phyloP scores from a whole-genome alignment of 2,888 invertebrate genomes.

The Sesamia inferens region DNA sequence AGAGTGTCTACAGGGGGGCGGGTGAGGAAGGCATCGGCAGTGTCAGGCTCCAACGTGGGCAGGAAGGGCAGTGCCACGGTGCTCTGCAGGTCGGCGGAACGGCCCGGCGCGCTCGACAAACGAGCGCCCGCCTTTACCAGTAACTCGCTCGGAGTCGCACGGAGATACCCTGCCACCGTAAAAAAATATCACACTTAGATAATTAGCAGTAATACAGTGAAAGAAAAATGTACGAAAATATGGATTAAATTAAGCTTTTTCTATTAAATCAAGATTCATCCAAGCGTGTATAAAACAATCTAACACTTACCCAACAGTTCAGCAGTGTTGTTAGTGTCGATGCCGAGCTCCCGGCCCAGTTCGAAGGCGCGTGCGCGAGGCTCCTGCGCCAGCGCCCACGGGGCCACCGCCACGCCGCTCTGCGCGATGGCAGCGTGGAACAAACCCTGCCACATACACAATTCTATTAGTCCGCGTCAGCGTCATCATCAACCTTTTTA shows the following conservation, averaged over 20 bases:
- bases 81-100: conserved; percentile 86
- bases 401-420: conserved; percentile 91
- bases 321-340: conserved; percentile 89
- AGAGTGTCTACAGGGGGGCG: conserved; percentile 85
- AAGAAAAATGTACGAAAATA: neutral
- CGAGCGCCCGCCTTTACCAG: conserved; percentile 90
- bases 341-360: conserved; percentile 90
- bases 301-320: conserved; percentile 85
- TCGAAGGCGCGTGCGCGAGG: conserved; percentile 88
- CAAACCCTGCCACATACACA: conserved; percentile 81
- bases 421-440: conserved; percentile 91
- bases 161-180: conserved; percentile 84
- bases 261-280: neutral
- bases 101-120: conserved; percentile 83
- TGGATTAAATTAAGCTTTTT: neutral
- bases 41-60: conserved; percentile 86
- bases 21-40: conserved; percentile 88
- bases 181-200: conserved; percentile 2
- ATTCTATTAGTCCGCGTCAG: neutral
- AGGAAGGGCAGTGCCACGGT: conserved; percentile 91
- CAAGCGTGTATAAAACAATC: neutral
- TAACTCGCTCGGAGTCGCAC: conserved; percentile 90
- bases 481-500: too few relatives aligned
- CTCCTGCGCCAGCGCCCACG: conserved; percentile 90
- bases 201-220: neutral